A percentile compares a stretch with the other conserved stretches of the same genome.
Evolutionary conservation across 2,888 invertebrate genomes (phyloP).

Genomic region (Temnothorax rugatulus): DNA sequence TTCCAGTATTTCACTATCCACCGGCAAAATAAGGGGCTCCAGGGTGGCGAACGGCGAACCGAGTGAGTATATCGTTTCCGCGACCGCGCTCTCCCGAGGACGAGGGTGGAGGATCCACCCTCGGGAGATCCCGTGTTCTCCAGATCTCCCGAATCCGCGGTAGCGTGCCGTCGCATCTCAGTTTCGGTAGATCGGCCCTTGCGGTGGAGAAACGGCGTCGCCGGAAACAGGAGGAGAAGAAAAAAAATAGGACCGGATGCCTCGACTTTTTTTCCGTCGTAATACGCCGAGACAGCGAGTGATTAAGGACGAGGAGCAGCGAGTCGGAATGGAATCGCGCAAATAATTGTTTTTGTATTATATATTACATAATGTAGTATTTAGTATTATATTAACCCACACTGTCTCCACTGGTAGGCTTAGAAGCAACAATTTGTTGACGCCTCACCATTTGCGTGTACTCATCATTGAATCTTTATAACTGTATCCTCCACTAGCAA

Average conservation of each 20-base stretch:
- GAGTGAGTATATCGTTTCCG: constrained; percentile 65
- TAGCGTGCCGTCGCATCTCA: not conserved
- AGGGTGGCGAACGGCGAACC: constrained; percentile 73
- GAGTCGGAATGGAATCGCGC: constrained; percentile 8
- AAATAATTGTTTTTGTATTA: too few species aligned
- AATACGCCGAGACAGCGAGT: not conserved
- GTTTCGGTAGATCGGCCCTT: not conserved
- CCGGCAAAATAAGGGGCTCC: constrained; percentile 70
- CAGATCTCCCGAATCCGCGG: not conserved
- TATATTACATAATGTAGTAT: too few species aligned
- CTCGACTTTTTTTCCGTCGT: not conserved
- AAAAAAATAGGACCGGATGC: not conserved
- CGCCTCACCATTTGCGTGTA: too few species aligned
- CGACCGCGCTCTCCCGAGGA: constrained; percentile 7
- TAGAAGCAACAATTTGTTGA: too few species aligned
- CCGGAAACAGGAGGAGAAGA: not conserved
- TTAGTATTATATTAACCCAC: too few species aligned
- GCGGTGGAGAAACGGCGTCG: not conserved
- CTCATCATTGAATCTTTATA: too few species aligned
- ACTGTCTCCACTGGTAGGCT: too few species aligned
- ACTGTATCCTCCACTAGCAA: too few species aligned
- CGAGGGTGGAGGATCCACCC: not conserved
- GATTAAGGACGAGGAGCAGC: constrained; percentile 2
- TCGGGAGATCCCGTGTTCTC: not conserved
- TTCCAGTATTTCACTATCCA: constrained; percentile 25